Base-by-base conservation (phyloP, 2,888 invertebrate genomes). In the Odontocolon sp. region DNA sequence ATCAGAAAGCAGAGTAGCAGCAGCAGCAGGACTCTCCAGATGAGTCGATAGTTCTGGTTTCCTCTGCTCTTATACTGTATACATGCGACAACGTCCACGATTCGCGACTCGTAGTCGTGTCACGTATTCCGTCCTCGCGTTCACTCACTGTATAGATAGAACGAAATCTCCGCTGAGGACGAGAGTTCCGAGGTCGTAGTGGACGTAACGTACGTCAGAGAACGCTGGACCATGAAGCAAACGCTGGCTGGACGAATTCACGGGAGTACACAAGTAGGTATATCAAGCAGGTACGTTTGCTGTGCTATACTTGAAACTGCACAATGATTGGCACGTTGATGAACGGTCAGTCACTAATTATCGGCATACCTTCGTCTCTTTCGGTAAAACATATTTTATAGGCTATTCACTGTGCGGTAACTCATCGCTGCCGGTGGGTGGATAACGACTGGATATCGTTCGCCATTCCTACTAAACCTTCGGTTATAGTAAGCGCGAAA, bases 101-200 rank as follows among this genome's bases (percentile, higher is more conserved):
- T 42, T 72, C 61, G 42, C 21, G 26, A 59, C 33, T 36, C 31
- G 69, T 3, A 74, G 74, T 74, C 69, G 14, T 59, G 69, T 73
- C 74, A 73, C 77, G 77, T 74, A 70, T 77, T 33, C 42, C 67
- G 67, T 69, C 59, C 67, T 56, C 66, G 33, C 63, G 63, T 63
- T 68, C 72, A 40, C 21, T 77, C 64, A 28, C 31, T 4, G 50
- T 71, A 50, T 40, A 42, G 56, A 76, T 67, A 54, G 54, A 56
- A 76, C 76, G 67, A 67, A 76, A 76, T 76, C 71, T 71, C 66
- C n/a, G 63, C 42, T 14, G 57, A 11, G 42, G 18, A 47, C 61
- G 59, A 59, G 50, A 52, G 57, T 50, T 57, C n/a, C 45, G 52
- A 47, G 45, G 18, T 31, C 45, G 50, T 50, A 26, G 26, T 5